phyloP scores from a whole-genome alignment of 1,140 invertebrate genomes.

The Neodiprion pinetum region DNA sequence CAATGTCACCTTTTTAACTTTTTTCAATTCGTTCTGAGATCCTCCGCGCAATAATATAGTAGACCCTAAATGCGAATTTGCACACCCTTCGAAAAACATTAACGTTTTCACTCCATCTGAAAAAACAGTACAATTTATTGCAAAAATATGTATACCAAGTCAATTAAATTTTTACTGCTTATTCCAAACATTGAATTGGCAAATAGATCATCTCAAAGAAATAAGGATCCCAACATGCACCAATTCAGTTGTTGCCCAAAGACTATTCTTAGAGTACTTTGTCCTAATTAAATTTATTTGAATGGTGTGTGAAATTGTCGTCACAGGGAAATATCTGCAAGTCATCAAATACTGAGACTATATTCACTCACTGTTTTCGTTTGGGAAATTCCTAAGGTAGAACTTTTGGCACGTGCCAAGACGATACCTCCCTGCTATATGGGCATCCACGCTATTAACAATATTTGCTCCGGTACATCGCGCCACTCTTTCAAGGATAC shows the following conservation, averaged over 20 bases:
- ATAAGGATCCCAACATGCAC: too few species aligned
- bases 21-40: constrained; percentile 75
- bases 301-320: too few species aligned
- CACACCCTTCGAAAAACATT: constrained; percentile 94
- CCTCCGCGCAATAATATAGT: constrained; percentile 89
- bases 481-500: constrained; percentile 84
- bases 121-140: constrained; percentile 31
- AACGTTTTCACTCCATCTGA: constrained; percentile 78
- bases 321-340: not conserved
- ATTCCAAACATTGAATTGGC: too few species aligned
- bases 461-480: constrained; percentile 86
- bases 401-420: constrained; percentile 90
- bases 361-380: constrained; percentile 61
- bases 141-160: constrained; percentile 13
- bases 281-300: too few species aligned
- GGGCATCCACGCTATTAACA: constrained; percentile 88
- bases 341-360: constrained; percentile 5
- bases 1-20: constrained; percentile 83
- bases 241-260: too few species aligned
- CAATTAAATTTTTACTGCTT: not conserved
- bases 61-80: constrained; percentile 82
- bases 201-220: too few species aligned
- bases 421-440: constrained; percentile 80
- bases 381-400: constrained; percentile 74
- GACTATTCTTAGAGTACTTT: too few species aligned